Conservation (phyloP, 2,113 vertebrate genomes). For the Urocynchramus pylzowi region DNA sequence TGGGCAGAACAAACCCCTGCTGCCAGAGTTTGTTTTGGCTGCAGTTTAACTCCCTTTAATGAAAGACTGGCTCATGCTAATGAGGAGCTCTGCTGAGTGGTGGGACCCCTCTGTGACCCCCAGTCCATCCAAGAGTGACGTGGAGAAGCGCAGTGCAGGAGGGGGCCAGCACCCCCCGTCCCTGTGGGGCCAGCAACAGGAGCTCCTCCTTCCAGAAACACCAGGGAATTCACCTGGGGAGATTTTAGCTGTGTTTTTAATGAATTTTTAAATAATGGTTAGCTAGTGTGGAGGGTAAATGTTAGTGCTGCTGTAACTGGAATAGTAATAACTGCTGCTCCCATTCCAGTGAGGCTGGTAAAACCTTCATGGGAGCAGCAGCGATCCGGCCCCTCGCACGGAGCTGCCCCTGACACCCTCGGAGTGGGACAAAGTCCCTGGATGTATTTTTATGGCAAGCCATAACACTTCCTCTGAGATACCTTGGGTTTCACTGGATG, state of each 20-base stretch:
- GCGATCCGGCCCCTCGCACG: no score
- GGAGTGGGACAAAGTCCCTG: background rate
- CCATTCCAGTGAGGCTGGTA: background rate
- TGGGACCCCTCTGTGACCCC: background rate
- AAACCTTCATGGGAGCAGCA: background rate
- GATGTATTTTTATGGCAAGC: background rate
- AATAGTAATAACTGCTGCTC: background rate
- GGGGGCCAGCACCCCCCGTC: background rate
- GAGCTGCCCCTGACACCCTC: background rate
- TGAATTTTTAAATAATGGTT: background rate
- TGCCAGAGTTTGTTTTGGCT: background rate
- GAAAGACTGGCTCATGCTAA: background rate
- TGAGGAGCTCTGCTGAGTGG: background rate
- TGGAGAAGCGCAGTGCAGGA: fast-evolving
- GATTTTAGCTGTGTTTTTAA: background rate
- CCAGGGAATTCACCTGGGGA: background rate
- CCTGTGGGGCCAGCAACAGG: fast-evolving
- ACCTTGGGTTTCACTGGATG: background rate
- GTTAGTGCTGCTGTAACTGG: background rate
- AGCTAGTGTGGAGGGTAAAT: background rate
- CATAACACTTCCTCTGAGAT: background rate
- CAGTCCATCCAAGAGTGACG: fast-evolving
- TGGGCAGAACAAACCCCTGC: background rate
- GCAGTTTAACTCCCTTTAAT: background rate
- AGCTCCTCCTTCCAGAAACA: background rate